Evolutionary conservation across 2,888 invertebrate species (phyloP).

Genomic region (Dynastes maya): DNA sequence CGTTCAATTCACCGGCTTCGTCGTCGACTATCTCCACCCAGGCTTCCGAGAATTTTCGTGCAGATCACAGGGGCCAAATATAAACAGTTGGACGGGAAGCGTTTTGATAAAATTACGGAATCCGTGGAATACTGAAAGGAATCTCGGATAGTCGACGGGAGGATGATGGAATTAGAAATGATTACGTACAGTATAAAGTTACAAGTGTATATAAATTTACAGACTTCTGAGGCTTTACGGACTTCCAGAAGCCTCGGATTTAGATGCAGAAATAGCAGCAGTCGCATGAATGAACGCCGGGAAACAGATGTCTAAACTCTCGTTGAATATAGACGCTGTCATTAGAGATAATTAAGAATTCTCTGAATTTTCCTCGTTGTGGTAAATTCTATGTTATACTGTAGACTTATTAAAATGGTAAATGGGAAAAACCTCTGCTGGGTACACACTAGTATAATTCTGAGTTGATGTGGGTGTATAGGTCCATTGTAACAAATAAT

Average conservation of each 20-base stretch:
- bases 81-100: neutral
- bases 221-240: neutral
- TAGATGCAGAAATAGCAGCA: neutral
- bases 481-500: no score
- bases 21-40: neutral
- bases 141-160: neutral
- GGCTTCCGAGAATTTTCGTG: conserved; percentile 28
- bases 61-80: neutral
- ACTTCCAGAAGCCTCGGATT: neutral
- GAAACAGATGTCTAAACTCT: neutral
- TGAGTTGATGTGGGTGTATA: no score
- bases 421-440: no score
- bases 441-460: no score
- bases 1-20: neutral
- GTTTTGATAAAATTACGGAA: conserved; percentile 34
- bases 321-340: no score
- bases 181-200: neutral
- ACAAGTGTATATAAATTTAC: neutral
- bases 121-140: conserved; percentile 7
- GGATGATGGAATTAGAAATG: neutral
- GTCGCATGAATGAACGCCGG: neutral
- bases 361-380: no score
- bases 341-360: no score
- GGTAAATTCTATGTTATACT: no score
- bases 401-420: no score